phyloP scores from a whole-genome alignment of 2,888 invertebrate species.

The Athalia cordata region DNA sequence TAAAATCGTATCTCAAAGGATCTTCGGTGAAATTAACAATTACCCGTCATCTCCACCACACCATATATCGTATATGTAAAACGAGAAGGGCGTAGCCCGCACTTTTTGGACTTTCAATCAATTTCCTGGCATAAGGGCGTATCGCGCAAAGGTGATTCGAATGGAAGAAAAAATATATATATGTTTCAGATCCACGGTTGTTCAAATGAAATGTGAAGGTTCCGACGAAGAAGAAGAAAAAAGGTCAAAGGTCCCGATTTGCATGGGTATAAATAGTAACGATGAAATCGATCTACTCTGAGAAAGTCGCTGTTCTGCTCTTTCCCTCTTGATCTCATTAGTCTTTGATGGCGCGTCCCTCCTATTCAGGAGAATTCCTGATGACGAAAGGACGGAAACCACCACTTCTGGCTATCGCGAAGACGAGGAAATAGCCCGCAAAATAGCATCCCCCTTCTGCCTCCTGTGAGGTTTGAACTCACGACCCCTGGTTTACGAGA shows the following conservation, averaged over 20 bases:
- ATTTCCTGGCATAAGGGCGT: not conserved
- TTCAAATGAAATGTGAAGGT: no score
- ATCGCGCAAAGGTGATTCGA: no score
- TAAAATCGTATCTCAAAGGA: conserved; percentile 7
- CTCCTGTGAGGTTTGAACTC: conserved; percentile 38
- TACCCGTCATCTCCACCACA: not conserved
- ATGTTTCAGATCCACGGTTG: no score
- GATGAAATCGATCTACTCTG: no score
- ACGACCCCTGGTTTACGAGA: conserved; percentile 39
- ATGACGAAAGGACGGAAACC: not conserved
- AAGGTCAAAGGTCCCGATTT: no score
- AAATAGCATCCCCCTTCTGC: not conserved
- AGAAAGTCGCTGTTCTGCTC: no score
- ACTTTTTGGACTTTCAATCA: not conserved
- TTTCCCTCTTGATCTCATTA: no score
- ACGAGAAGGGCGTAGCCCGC: not conserved
- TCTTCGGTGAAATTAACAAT: not conserved
- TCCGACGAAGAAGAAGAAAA: no score
- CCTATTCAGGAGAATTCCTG: conserved; percentile 1
- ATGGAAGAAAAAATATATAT: no score
- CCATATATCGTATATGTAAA: not conserved
- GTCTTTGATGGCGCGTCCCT: not conserved
- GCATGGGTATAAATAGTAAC: no score
- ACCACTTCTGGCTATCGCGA: not conserved
- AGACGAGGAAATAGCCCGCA: not conserved